Evolutionary conservation across 2,113 vertebrate genomes (phyloP).

Genomic region (Sylvia atricapilla): DNA sequence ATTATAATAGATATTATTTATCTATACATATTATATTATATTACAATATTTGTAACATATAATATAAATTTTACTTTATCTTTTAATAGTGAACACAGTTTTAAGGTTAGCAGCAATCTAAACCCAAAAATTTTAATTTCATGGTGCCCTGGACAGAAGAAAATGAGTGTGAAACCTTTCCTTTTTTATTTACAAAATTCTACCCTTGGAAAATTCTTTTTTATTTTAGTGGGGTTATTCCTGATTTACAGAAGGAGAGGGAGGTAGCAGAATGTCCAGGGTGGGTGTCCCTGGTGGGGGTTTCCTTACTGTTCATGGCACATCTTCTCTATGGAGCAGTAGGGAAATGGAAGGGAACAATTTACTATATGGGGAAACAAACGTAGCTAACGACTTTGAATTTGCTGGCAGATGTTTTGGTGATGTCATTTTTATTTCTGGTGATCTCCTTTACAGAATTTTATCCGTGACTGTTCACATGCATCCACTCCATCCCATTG

Average conservation of each 20-base stretch:
- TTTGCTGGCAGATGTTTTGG: not conserved
- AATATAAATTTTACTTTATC: not conserved
- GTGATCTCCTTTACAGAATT: not conserved
- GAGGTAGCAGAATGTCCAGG: not conserved
- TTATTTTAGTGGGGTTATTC: not conserved
- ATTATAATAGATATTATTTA: not conserved
- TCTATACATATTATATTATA: not conserved
- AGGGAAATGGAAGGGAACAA: not conserved
- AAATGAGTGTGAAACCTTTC: not conserved
- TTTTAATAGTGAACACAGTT: not conserved
- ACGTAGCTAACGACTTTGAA: not conserved
- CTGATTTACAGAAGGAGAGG: not conserved
- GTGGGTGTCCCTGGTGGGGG: not conserved
- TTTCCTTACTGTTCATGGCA: not conserved
- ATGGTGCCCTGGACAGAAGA: not conserved
- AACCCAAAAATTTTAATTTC: not conserved
- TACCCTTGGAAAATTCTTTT: not conserved
- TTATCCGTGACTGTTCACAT: fast-evolving
- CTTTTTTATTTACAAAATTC: not conserved
- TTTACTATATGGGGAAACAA: not conserved
- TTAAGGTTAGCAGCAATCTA: conserved; percentile 23
- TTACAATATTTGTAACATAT: not conserved
- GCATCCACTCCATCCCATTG: not conserved
- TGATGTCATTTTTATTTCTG: not conserved
- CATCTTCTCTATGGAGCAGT: not conserved